Conservation (phyloP, 2,113 vertebrate genomes). For the Tetrax tetrax region DNA sequence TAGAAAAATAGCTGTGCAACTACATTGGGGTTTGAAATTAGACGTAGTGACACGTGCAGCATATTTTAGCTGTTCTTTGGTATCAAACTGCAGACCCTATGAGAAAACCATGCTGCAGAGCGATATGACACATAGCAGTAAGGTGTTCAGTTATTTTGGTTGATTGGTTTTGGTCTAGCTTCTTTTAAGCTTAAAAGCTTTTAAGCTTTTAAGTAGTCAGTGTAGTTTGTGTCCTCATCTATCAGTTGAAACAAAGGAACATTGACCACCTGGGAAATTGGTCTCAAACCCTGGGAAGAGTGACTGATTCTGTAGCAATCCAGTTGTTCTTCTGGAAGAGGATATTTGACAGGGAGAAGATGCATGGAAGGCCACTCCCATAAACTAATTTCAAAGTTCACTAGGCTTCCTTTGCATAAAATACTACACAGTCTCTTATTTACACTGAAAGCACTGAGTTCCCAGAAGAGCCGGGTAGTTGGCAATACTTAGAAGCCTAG, state of each 20-base stretch:
- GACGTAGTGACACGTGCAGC: not conserved
- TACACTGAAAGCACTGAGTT: not conserved
- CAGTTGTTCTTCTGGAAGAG: not conserved
- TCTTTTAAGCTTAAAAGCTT: not conserved
- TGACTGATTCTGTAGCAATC: not conserved
- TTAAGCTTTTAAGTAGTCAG: too few relatives aligned
- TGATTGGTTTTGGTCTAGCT: not conserved
- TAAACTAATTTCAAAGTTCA: not conserved
- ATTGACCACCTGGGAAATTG: not conserved
- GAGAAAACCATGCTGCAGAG: not conserved
- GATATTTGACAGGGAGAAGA: not conserved
- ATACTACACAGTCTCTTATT: not conserved
- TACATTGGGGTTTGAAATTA: not conserved
- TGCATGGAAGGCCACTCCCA: not conserved
- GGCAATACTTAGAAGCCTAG: not conserved
- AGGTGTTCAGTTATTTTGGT: not conserved
- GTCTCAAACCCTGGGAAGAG: not conserved
- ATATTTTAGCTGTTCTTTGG: not conserved
- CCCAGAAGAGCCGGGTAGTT: not conserved
- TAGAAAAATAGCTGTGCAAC: not conserved
- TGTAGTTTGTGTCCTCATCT: not conserved
- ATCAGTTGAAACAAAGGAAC: not conserved
- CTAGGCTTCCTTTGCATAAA: not conserved
- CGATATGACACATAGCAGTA: not conserved
- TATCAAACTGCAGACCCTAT: not conserved